These are phyloP conservation scores for Sarcophaga rosellei DNA, from an alignment of 2,888 invertebrate species.

Conservation along the genomic window DNA sequence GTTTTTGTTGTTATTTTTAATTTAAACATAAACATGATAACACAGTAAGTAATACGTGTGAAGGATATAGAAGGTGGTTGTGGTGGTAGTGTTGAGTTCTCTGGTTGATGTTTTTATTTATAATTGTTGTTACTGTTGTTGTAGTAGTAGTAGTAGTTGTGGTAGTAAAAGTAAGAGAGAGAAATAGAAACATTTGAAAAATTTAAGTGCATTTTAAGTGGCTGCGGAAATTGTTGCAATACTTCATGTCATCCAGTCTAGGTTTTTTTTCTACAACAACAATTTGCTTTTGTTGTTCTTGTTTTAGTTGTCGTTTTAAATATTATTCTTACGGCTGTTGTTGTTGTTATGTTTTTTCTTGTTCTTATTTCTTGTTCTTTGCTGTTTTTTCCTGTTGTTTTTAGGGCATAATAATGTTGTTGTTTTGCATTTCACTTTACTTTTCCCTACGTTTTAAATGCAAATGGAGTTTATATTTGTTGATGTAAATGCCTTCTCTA, in stretches of 20 bases:
- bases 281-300: conserved; percentile 35
- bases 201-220: conserved; percentile 69
- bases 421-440: conserved; percentile 20
- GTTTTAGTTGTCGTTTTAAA: neutral
- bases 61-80: neutral
- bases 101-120: neutral
- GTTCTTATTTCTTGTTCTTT: conserved; percentile 3
- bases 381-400: neutral
- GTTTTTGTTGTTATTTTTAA: conserved; percentile 36
- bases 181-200: conserved; percentile 53
- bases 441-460: conserved; percentile 43
- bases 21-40: conserved; percentile 41
- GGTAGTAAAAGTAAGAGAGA: conserved; percentile 35
- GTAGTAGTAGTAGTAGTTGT: neutral
- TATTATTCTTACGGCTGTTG: conserved; percentile 7
- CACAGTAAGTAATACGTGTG: neutral
- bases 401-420: conserved; percentile 18
- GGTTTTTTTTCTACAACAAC: neutral
- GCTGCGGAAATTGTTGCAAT: conserved; percentile 67
- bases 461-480: conserved; percentile 39
- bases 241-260: conserved; percentile 49
- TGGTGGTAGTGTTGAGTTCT: neutral
- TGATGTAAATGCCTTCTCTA: neutral
- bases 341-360: conserved; percentile 24
- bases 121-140: neutral